These are phyloP conservation scores for Drosophila meridiana DNA, from an alignment of 2,888 invertebrate genomes.

Conservation along the genomic window DNA sequence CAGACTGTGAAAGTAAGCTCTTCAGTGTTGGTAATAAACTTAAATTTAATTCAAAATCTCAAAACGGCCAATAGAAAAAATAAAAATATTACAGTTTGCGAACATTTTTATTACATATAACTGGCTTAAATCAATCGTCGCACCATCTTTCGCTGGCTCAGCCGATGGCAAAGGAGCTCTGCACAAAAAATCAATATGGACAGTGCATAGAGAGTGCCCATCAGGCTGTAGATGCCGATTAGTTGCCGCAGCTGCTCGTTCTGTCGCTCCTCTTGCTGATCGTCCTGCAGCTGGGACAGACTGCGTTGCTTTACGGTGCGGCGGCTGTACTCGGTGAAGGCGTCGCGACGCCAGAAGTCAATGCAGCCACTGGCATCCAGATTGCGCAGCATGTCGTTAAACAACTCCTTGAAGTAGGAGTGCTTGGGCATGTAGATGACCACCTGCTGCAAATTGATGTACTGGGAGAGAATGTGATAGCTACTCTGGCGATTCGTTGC, in stretches of 20 bases:
- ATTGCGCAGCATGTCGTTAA: slow-evolving; percentile 48
- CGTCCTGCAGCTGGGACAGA: background rate
- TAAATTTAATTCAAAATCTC: background rate
- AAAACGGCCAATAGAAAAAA: background rate
- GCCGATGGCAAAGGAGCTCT: slow-evolving; percentile 32
- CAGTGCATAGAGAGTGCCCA: slow-evolving; percentile 41
- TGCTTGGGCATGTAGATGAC: slow-evolving; percentile 74
- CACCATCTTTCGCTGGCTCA: background rate
- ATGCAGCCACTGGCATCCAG: slow-evolving; percentile 65
- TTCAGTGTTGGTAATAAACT: background rate
- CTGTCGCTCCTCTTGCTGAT: slow-evolving; percentile 2
- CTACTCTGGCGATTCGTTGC: slow-evolving; percentile 11
- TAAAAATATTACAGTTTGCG: background rate
- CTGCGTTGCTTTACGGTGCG: background rate
- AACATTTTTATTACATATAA: background rate
- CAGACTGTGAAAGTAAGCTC: background rate
- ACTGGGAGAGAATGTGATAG: slow-evolving; percentile 49
- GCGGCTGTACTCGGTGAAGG: slow-evolving; percentile 30
- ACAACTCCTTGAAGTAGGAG: slow-evolving; percentile 62
- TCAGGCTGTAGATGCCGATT: slow-evolving; percentile 44
- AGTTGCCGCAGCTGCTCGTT: slow-evolving; percentile 33
- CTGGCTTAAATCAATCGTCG: background rate
- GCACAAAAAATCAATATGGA: slow-evolving; percentile 33
- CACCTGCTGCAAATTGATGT: slow-evolving; percentile 55
- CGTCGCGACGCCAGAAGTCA: slow-evolving; percentile 50